Evolutionary conservation across 2,888 invertebrate genomes (phyloP).

Genomic region (Hybos culiciformis): DNA sequence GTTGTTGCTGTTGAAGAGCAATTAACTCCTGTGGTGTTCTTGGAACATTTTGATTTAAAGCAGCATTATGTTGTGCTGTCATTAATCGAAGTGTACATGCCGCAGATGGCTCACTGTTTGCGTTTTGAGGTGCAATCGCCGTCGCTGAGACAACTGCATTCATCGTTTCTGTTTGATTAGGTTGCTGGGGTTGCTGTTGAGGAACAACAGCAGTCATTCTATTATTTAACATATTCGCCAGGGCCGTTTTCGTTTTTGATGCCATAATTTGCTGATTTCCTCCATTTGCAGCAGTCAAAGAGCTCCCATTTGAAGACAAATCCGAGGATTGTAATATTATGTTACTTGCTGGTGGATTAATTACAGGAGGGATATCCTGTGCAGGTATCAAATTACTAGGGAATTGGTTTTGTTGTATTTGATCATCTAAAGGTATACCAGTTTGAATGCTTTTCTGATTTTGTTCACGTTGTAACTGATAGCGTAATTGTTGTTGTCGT

Average conservation of each 20-base stretch:
- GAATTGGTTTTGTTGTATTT: background rate
- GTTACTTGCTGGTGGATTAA: conserved; percentile 15
- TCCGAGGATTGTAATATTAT: too few relatives aligned
- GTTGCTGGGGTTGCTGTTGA: conserved; percentile 6
- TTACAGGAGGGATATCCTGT: conserved; percentile 13
- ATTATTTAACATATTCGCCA: conserved; percentile 87
- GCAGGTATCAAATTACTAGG: background rate
- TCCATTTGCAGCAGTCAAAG: conserved; percentile 39
- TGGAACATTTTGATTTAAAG: conserved; percentile 38
- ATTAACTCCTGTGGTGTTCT: conserved; percentile 40
- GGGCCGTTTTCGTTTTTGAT: conserved; percentile 84
- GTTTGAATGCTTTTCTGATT: background rate
- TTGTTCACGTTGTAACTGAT: conserved; percentile 26
- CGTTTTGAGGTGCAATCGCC: conserved; percentile 15
- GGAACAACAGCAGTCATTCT: conserved; percentile 31
- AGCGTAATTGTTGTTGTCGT: conserved; percentile 24
- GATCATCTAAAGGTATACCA: background rate
- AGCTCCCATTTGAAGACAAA: conserved; percentile 34
- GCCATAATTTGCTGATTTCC: conserved; percentile 57
- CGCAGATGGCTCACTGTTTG: conserved; percentile 42
- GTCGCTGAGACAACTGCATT: background rate
- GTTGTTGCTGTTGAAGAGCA: conserved; percentile 40
- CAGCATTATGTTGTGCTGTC: conserved; percentile 68
- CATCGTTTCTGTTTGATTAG: conserved; percentile 17
- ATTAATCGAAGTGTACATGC: conserved; percentile 62